A percentile compares a stretch with the other conserved stretches of the same genome.
Conservation (phyloP, 2,113 vertebrate species). For the Phalacrocorax brasilianus region DNA sequence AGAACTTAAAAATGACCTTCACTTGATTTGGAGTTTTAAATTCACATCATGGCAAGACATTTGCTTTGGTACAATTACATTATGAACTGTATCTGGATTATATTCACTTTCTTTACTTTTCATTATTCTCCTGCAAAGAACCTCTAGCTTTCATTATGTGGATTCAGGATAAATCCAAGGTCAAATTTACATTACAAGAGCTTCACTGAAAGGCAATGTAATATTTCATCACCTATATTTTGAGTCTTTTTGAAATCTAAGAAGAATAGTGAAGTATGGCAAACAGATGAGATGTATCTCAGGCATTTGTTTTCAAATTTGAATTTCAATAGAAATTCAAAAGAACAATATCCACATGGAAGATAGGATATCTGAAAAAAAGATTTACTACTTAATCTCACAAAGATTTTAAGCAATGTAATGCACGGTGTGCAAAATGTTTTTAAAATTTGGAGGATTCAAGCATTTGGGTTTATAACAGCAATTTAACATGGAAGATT, state of each 20-base stretch:
- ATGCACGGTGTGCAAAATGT: neutral
- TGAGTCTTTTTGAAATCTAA: neutral
- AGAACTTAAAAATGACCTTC: neutral
- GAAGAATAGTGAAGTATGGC: neutral
- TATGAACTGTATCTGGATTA: neutral
- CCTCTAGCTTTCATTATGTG: neutral
- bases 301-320: neutral
- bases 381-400: neutral
- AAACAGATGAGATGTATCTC: neutral
- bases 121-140: neutral
- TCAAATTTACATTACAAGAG: conserved; percentile 22
- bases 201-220: neutral
- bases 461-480: neutral
- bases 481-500: neutral
- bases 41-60: neutral
- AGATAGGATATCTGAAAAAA: neutral
- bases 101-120: conserved; percentile 14
- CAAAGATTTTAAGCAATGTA: neutral
- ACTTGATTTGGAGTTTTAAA: neutral
- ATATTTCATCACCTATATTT: neutral
- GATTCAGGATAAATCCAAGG: conserved; percentile 2
- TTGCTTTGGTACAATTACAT: neutral
- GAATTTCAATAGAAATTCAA: neutral
- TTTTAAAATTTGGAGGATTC: neutral
- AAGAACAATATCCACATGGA: neutral